Percentiles rank a stretch among this genome's conserved stretches.
These are phyloP conservation scores for Chelonus insularis DNA, from an alignment of 1,140 invertebrate species.

Conservation along the genomic window DNA sequence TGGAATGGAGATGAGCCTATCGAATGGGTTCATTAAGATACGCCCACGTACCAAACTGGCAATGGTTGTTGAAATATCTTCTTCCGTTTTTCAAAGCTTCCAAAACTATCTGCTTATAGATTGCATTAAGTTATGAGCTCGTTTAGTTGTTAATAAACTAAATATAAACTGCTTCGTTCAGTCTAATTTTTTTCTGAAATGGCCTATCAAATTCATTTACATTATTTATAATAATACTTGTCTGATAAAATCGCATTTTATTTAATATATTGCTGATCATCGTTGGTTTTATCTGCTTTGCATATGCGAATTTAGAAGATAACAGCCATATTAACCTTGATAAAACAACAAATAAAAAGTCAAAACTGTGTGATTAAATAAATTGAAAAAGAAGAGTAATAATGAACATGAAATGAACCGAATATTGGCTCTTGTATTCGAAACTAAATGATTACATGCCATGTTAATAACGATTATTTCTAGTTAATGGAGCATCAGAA, in stretches of 20 bases:
- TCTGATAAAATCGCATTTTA: too few relatives aligned
- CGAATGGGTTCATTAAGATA: constrained; percentile 44
- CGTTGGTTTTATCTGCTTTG: too few relatives aligned
- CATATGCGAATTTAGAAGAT: too few relatives aligned
- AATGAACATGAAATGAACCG: constrained; percentile 25
- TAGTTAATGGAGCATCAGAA: constrained; percentile 28
- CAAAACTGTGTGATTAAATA: constrained; percentile 20
- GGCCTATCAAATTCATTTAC: constrained; percentile 19
- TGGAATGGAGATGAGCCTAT: constrained; percentile 32
- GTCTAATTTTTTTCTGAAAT: too few relatives aligned
- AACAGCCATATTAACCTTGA: not conserved
- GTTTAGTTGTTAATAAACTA: not conserved
- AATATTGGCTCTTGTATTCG: constrained; percentile 24
- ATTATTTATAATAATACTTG: too few relatives aligned
- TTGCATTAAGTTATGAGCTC: constrained; percentile 5
- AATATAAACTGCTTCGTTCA: too few relatives aligned
- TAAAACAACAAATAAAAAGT: constrained; percentile 7
- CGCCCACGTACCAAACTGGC: constrained; percentile 37
- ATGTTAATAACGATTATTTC: constrained; percentile 36
- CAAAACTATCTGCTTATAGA: constrained; percentile 2
- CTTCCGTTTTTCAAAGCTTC: constrained; percentile 7
- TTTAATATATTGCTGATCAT: too few relatives aligned
- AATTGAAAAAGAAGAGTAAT: constrained; percentile 18
- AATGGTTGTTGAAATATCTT: constrained; percentile 37
- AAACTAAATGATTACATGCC: constrained; percentile 19